Evolutionary conservation across 1,140 invertebrate species (phyloP).

Genomic region (Aphidius ervi): DNA sequence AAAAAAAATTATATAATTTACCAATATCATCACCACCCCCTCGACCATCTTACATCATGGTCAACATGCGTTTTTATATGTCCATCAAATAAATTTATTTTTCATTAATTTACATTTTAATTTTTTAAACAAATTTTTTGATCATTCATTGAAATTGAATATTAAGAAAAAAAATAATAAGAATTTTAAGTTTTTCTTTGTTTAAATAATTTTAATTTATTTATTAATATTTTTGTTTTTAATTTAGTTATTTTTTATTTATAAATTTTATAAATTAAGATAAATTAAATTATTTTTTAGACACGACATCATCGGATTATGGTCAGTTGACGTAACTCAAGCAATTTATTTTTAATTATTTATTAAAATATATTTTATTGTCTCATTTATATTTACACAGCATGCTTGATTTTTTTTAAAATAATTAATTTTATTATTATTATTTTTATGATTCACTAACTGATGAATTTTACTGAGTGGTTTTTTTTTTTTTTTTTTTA

Average conservation of each 20-base stretch:
- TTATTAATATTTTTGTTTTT: no score
- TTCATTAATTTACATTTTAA: not conserved
- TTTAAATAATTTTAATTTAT: not conserved
- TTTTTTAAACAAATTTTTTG: not conserved
- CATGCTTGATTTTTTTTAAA: conserved; percentile 32
- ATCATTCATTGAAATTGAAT: no score
- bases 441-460: conserved; percentile 31
- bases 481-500: conserved; percentile 13
- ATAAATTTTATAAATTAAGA: conserved; percentile 20
- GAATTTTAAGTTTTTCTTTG: not conserved
- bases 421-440: no score
- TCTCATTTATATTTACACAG: conserved; percentile 25
- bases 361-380: not conserved
- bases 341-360: conserved; percentile 31
- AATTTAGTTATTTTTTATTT: no score
- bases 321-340: conserved; percentile 43
- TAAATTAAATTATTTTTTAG: conserved; percentile 44
- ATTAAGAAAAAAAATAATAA: no score
- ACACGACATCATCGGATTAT: conserved; percentile 46
- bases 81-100: not conserved
- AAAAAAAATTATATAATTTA: conserved; percentile 1
- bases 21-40: not conserved
- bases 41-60: no score
- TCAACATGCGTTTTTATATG: no score
- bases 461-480: conserved; percentile 25